These are phyloP conservation scores for Gorsachius goisagi DNA, from an alignment of 2,113 vertebrate genomes.

Conservation along the genomic window DNA sequence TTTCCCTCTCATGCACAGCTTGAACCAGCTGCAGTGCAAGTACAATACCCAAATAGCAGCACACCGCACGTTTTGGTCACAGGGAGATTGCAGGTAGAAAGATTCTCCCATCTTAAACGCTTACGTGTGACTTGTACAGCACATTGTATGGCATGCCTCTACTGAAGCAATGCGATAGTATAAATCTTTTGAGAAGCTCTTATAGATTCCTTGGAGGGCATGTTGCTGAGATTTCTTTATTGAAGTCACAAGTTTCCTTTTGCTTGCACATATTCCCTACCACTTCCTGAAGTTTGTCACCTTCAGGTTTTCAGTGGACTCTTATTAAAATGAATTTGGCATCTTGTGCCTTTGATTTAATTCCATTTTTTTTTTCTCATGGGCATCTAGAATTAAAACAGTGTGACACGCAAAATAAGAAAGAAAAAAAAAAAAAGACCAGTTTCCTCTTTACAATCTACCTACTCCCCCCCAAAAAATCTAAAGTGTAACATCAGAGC, in stretches of 20 bases:
- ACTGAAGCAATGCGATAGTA: slow-evolving; percentile 13
- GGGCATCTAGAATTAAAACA: not conserved
- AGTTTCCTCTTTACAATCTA: not conserved
- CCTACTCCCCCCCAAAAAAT: not conserved
- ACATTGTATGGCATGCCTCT: not conserved
- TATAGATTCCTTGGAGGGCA: not conserved
- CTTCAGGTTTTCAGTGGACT: slow-evolving; percentile 33
- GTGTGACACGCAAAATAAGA: not conserved
- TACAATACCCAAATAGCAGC: slow-evolving; percentile 46
- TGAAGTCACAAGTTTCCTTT: slow-evolving; percentile 34
- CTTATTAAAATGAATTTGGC: slow-evolving; percentile 40
- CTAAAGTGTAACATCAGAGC: not conserved
- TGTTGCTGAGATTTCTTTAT: slow-evolving; percentile 11
- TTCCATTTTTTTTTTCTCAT: not conserved
- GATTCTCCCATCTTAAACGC: not conserved
- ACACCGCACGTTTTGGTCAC: not conserved
- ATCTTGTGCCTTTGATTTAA: slow-evolving; percentile 40
- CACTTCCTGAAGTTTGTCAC: slow-evolving; percentile 51
- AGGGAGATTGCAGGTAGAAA: not conserved
- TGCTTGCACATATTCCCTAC: slow-evolving; percentile 44
- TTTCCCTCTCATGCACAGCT: slow-evolving; percentile 65
- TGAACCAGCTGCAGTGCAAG: slow-evolving; percentile 72
- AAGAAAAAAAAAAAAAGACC: fast-evolving
- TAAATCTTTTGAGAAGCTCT: slow-evolving; percentile 75
- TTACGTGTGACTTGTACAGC: not conserved